These are phyloP conservation scores for Antheraea assamensis DNA, from an alignment of 2,888 invertebrate genomes.

Conservation along the genomic window DNA sequence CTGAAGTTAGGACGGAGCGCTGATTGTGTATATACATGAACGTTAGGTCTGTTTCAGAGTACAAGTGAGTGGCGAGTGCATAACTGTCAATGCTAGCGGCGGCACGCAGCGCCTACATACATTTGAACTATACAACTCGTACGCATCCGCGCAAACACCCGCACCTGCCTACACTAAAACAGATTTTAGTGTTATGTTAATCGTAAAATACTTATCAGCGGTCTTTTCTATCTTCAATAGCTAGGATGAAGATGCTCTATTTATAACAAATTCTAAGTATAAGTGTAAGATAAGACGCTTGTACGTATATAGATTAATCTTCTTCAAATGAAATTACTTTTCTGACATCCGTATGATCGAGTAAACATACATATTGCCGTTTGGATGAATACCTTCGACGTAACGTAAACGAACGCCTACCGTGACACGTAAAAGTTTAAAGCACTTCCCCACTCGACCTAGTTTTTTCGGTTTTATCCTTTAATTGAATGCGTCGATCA, in stretches of 20 bases:
- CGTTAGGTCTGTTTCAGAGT: no score
- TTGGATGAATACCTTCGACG: background rate
- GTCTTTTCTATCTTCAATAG: background rate
- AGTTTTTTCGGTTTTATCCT: slow-evolving; percentile 5
- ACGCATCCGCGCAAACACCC: no score
- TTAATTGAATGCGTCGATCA: slow-evolving; percentile 8
- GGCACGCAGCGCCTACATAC: no score
- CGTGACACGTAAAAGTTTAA: slow-evolving; percentile 8
- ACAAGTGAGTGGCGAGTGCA: no score
- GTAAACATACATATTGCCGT: slow-evolving; percentile 2
- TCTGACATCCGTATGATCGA: slow-evolving; percentile 15
- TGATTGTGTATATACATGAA: no score
- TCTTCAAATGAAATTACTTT: slow-evolving; percentile 10
- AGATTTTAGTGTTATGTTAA: no score
- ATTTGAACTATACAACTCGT: no score
- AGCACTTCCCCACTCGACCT: slow-evolving; percentile 3
- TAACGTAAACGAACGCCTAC: background rate
- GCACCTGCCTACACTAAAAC: no score
- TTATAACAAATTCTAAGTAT: background rate
- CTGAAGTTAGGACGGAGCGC: no score
- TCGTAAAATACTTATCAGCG: background rate
- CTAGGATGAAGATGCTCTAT: background rate
- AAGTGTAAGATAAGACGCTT: background rate
- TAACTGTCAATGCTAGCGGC: no score
- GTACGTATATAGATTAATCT: background rate